Evolutionary conservation across 2,113 vertebrate genomes (phyloP).

Genomic region (Poicephalus meyeri): DNA sequence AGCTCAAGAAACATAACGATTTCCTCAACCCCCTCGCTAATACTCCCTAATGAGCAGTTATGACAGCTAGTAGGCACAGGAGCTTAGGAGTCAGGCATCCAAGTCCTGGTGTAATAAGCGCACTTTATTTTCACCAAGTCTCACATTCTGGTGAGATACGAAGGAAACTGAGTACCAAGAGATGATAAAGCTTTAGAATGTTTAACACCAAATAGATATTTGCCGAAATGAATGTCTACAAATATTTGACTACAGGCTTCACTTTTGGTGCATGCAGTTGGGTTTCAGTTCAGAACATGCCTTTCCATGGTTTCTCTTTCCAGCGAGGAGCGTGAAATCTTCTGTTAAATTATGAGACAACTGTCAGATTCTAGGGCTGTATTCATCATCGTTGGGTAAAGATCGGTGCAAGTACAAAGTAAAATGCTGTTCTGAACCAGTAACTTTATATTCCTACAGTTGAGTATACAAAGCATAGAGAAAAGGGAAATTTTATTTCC

Average conservation of each 20-base stretch:
- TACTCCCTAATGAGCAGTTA: background rate
- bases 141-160: background rate
- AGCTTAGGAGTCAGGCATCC: background rate
- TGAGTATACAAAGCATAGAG: background rate
- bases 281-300: background rate
- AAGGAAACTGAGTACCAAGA: background rate
- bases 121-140: fast-evolving
- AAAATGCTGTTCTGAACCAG: background rate
- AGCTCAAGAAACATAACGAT: background rate
- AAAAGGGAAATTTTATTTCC: background rate
- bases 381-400: background rate
- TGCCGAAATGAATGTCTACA: background rate
- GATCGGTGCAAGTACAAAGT: background rate
- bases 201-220: background rate
- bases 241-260: conserved; percentile 1
- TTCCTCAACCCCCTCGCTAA: background rate
- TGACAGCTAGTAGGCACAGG: background rate
- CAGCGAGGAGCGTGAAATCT: background rate
- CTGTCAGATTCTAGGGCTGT: background rate
- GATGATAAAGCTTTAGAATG: background rate
- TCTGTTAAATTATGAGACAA: background rate
- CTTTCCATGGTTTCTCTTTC: background rate
- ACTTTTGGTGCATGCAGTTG: background rate
- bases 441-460: background rate
- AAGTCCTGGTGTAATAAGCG: background rate